A percentile compares a stretch with the other conserved stretches of the same genome.
phyloP scores from a whole-genome alignment of 2,888 invertebrate genomes.

The Drosophila neoperkinsi region DNA sequence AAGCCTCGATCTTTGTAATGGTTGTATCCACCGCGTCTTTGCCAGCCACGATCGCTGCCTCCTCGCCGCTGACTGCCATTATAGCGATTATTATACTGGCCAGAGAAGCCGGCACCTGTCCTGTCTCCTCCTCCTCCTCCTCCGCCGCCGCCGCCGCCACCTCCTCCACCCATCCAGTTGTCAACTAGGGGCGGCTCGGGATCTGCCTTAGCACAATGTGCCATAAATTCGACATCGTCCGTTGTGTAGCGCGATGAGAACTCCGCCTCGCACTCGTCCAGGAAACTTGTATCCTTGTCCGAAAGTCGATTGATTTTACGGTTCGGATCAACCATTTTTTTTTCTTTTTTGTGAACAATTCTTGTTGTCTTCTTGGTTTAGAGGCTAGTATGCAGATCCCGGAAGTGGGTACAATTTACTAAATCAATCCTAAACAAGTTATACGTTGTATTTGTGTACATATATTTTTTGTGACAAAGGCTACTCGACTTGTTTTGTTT shows the following conservation, averaged over 20 bases:
- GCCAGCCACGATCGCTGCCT: slow-evolving; percentile 47
- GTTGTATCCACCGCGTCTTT: slow-evolving; percentile 44
- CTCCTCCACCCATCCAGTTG: slow-evolving; percentile 85
- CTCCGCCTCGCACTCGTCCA: slow-evolving; percentile 88
- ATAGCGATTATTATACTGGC: slow-evolving; percentile 44
- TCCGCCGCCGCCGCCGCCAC: slow-evolving; percentile 35
- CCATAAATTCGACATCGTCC: slow-evolving; percentile 88
- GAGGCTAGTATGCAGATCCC: slow-evolving; percentile 4
- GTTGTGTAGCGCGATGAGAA: slow-evolving; percentile 88
- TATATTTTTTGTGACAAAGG: neutral
- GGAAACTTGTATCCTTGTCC: slow-evolving; percentile 87
- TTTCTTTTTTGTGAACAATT: slow-evolving; percentile 10
- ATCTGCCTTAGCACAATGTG: slow-evolving; percentile 83
- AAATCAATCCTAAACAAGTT: too few species aligned
- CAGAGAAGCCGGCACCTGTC: slow-evolving; percentile 25
- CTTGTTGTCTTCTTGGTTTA: neutral
- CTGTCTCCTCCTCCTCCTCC: slow-evolving; percentile 32
- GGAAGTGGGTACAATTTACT: neutral
- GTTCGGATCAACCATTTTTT: slow-evolving; percentile 85
- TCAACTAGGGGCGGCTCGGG: slow-evolving; percentile 88
- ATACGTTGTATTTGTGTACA: neutral
- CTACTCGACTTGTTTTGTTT: neutral
- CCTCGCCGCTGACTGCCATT: slow-evolving; percentile 64
- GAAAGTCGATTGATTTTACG: slow-evolving; percentile 86
- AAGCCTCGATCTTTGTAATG: slow-evolving; percentile 23